Percentiles rank a stretch among this genome's conserved stretches.
These are phyloP conservation scores for Theodoxus fluviatilis DNA, from an alignment of 2,888 invertebrate species.

Conservation along the genomic window DNA sequence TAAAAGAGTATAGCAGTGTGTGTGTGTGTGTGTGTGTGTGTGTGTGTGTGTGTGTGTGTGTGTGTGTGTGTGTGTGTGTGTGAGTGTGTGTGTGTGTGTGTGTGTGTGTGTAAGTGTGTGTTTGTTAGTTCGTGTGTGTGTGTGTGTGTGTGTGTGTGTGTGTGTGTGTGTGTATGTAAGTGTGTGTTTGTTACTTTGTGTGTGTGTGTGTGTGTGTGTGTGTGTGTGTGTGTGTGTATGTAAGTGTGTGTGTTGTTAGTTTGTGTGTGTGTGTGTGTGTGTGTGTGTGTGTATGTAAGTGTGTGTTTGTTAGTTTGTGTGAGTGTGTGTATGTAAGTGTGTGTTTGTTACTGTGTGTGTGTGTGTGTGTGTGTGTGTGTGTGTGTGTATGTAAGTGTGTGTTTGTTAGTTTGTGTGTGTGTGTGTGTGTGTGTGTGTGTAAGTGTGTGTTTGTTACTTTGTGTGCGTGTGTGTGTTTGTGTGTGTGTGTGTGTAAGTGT, in stretches of 20 bases:
- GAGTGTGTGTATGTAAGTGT: not conserved
- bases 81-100: too few species aligned
- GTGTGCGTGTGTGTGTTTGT: too few species aligned
- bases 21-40: not conserved
- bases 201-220: too few species aligned
- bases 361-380: not conserved
- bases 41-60: not conserved
- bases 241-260: not conserved
- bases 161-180: not conserved
- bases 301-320: not conserved
- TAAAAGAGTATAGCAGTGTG: not conserved
- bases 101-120: too few species aligned
- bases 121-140: too few species aligned
- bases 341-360: not conserved
- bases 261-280: too few species aligned
- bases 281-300: too few species aligned
- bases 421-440: too few species aligned
- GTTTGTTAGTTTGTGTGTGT: too few species aligned
- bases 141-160: not conserved
- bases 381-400: too few species aligned
- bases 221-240: not conserved
- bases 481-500: too few species aligned
- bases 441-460: too few species aligned
- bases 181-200: not conserved
- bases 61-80: conserved; percentile 1